Conservation (phyloP, 1,140 invertebrate species). For the Papilio xuthus region DNA sequence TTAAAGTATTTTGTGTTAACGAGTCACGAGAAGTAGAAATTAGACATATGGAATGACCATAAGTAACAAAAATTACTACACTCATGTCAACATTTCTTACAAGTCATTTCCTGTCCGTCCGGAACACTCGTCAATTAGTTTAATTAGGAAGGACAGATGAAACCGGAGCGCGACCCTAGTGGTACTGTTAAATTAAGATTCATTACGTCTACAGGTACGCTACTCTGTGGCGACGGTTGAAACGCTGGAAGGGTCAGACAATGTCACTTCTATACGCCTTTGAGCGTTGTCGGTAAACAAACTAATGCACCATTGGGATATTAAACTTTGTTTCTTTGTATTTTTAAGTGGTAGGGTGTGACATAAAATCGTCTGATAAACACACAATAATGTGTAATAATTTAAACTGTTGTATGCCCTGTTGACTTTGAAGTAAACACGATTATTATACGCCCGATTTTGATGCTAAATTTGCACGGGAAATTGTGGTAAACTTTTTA, state of each 20-base stretch:
- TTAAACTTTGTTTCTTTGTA: conserved; percentile 45
- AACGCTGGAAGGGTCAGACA: conserved; percentile 62
- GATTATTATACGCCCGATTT: background rate
- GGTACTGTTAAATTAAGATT: conserved; percentile 21
- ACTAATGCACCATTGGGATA: conserved; percentile 50
- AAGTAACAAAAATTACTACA: conserved; percentile 24
- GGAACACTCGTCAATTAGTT: conserved; percentile 29
- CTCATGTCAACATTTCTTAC: conserved; percentile 3
- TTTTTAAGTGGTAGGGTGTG: conserved; percentile 38
- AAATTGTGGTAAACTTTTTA: conserved; percentile 18
- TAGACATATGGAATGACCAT: background rate
- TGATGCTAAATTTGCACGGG: background rate
- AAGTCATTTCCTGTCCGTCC: conserved; percentile 27
- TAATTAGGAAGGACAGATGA: conserved; percentile 32
- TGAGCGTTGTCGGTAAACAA: conserved; percentile 67
- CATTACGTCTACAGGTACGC: conserved; percentile 32
- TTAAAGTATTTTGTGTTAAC: background rate
- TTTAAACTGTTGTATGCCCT: background rate
- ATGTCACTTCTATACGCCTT: conserved; percentile 75
- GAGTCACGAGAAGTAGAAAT: background rate
- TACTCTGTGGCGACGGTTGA: conserved; percentile 39
- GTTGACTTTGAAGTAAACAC: background rate
- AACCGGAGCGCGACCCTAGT: conserved; percentile 31
- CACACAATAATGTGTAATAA: conserved; percentile 20
- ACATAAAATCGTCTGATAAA: conserved; percentile 45